Conservation (phyloP, 2,888 invertebrate species). For the Dynastes tityus region DNA sequence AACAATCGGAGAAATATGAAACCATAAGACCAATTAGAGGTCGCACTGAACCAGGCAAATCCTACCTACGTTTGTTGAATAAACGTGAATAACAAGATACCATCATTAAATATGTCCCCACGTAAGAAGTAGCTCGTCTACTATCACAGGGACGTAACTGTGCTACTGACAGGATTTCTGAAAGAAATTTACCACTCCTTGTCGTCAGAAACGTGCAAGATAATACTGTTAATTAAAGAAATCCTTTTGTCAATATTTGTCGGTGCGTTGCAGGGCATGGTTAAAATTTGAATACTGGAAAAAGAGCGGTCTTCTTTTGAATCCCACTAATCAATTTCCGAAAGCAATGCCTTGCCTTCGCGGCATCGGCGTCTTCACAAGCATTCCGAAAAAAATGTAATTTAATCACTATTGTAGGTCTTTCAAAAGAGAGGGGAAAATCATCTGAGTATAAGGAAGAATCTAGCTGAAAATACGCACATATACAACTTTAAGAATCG, state of each 20-base stretch:
- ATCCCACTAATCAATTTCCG: constrained; percentile 18
- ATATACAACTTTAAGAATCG: constrained; percentile 1
- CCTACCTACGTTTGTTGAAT: not conserved
- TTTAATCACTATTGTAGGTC: constrained; percentile 1
- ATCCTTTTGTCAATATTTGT: constrained; percentile 17
- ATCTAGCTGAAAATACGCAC: not conserved
- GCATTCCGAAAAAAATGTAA: constrained; percentile 1
- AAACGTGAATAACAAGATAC: not conserved
- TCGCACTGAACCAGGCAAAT: too few relatives aligned
- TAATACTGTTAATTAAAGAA: constrained; percentile 16
- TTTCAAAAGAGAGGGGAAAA: not conserved
- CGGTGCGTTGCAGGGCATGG: not conserved
- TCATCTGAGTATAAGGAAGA: not conserved
- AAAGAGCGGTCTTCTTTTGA: not conserved
- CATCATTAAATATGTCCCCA: not conserved
- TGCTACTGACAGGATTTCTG: not conserved
- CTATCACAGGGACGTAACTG: too few relatives aligned
- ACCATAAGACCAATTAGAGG: too few relatives aligned
- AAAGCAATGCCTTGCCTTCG: constrained; percentile 3
- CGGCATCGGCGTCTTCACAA: not conserved
- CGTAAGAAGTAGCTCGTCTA: not conserved
- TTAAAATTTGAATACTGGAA: constrained; percentile 3
- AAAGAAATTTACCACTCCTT: not conserved
- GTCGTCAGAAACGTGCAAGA: not conserved
- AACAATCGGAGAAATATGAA: too few relatives aligned